Base-by-base conservation (phyloP, 1,140 invertebrate genomes). In the Drosophila nannoptera region DNA sequence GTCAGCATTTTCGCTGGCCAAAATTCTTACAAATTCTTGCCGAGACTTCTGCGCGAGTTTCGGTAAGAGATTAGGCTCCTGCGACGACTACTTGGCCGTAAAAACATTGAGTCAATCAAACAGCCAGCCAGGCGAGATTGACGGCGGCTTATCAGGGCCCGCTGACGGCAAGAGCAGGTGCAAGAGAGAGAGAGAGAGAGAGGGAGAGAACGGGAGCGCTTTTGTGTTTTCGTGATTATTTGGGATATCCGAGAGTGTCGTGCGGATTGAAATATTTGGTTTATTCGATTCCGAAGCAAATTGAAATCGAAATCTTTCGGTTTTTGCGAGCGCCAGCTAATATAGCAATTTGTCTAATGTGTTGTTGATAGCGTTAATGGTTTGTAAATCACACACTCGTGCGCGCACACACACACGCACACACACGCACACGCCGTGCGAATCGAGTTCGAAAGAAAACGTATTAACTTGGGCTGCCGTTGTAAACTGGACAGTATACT, bases 281-380 rank as follows among this genome's bases (percentile, higher is more conserved):
- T 60, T 52, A 43, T 22, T 56, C 50, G 35, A 52, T 43, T 52
- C 58, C 45, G 9, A 46, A n/a, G 9, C 31, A 5, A 14, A 12
- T 29, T 8, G 11, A 52, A 36, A 52, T 36, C 53, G 43, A 64
- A 64, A 48, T 70, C 48, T 70, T 53, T 58, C 62, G 61, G 54
- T 52, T 58, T 52, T 46, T 45, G 67, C 50, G 61, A 64, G 67
- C 52, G 31, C 42, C 76, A 84, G 80, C 76, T 78, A 73, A 84
- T 83, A 78, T 83, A 73, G 69, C 78, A 84, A 83, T 83, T 83
- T 83, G 80, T 83, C 76, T 83, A 84, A 83, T 83, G 63, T 84
- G 69, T 64, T 65, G 63, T 78, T 84, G 80, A 83, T 83, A 84
- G 80, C 56, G 73, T 59, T 83, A 83, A 84, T 83, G 76, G 55